These are phyloP conservation scores for Choristoneura fumiferana DNA, from an alignment of 1,140 invertebrate genomes.

Conservation along the genomic window DNA sequence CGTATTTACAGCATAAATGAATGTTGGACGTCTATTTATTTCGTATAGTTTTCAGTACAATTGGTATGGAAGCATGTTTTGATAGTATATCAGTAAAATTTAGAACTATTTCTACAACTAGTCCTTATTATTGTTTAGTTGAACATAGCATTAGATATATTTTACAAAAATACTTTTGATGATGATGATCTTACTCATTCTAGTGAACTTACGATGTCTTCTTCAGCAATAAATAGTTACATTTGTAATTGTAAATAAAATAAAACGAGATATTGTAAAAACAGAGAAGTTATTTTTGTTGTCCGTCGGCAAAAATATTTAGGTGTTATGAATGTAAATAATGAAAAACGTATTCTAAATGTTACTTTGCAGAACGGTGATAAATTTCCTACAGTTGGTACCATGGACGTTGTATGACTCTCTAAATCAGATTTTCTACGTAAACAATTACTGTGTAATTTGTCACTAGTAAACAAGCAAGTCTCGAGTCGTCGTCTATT, in stretches of 20 bases:
- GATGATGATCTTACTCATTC: conserved; percentile 44
- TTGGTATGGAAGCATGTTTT: conserved; percentile 23
- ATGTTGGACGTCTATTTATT: conserved; percentile 29
- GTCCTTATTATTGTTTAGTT: conserved; percentile 68
- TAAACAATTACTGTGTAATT: not conserved
- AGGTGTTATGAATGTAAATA: conserved; percentile 48
- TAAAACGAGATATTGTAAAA: conserved; percentile 69
- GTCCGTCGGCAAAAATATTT: conserved; percentile 56
- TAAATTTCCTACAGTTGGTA: conserved; percentile 2
- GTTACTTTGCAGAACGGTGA: conserved; percentile 6
- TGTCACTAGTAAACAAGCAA: not conserved
- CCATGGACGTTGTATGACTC: not conserved
- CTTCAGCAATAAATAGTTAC: conserved; percentile 71
- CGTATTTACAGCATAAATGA: conserved; percentile 22
- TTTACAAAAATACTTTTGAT: conserved; percentile 55
- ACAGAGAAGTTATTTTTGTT: conserved; percentile 75
- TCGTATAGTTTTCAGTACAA: conserved; percentile 9
- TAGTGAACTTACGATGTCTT: conserved; percentile 60
- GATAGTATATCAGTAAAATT: conserved; percentile 36
- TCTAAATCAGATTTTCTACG: not conserved
- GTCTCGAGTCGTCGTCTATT: conserved; percentile 30
- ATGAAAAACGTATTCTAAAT: conserved; percentile 9
- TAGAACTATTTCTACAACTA: conserved; percentile 69
- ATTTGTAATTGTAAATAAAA: conserved; percentile 71
- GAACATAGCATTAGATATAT: conserved; percentile 57